Evolutionary conservation across 2,113 vertebrate species (phyloP).

Genomic region (Cisticola juncidis): DNA sequence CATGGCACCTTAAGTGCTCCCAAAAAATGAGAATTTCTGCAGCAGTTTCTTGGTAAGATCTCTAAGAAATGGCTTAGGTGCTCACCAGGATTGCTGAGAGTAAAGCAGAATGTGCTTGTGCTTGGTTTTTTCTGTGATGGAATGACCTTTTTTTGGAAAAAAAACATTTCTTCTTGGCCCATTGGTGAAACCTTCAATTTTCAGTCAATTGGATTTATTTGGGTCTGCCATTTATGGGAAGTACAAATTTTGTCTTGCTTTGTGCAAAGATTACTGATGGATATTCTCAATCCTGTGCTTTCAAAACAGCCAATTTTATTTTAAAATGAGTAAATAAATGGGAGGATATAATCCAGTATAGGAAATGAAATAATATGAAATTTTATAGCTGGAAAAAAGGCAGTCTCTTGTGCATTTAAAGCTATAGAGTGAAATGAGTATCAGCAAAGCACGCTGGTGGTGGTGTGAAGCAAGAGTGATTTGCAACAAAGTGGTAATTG

Average conservation of each 20-base stretch:
- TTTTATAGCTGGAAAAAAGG: conserved; percentile 5
- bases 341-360: conserved; percentile 6
- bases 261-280: background rate
- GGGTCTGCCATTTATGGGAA: background rate
- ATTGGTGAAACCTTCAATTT: background rate
- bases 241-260: background rate
- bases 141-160: background rate
- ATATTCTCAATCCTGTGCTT: conserved; percentile 7
- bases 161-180: background rate
- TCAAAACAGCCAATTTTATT: background rate
- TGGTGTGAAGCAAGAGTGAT: conserved; percentile 15
- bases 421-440: conserved; percentile 33
- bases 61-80: background rate
- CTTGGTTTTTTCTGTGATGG: background rate
- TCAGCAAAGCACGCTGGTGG: background rate
- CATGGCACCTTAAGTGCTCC: rapidly evolving
- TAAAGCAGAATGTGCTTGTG: background rate
- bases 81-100: background rate
- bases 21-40: background rate
- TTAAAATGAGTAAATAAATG: conserved; percentile 36
- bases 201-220: background rate
- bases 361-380: conserved; percentile 20
- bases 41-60: background rate
- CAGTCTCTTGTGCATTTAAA: conserved; percentile 29
- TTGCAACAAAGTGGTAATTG: conserved; percentile 27